Evolutionary conservation across 2,888 invertebrate species (phyloP), one percentile per base, ranked within the genome.

Genomic region (Ochlodes sylvanus): DNA sequence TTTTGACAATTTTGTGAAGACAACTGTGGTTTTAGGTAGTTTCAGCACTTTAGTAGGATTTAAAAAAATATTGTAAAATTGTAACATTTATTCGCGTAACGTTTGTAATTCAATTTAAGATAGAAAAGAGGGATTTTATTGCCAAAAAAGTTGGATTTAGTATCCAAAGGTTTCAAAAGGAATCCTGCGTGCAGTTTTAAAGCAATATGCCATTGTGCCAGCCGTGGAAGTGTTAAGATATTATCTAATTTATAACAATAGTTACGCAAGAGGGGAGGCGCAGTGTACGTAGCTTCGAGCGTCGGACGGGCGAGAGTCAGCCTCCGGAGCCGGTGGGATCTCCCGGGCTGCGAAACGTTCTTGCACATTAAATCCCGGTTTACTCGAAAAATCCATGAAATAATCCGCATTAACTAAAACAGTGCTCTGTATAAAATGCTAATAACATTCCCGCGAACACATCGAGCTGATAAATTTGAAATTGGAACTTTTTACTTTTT

Each of bases 231-330:
- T 54, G 44, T 63, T 32, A 12, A 34, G 52, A 66, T 50, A 75
- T 77, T 77, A 75, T 79, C 79, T 75, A 83, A 82, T 83, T 82
- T 80, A 76, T 75, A 83, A 85, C 84, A 86, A 86, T 87, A 87
- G 91, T 92, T 92, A 92, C 92, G 92, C 92, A 92, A 92, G 91
- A 89, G 90, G 87, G 87, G 86, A 85, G 83, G 79, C 73, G 81
- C 84, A 83, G 80, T 76, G 71, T 90, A 89, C 77, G 90, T 75
- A 88, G 90, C 90, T 91, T 88, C 92, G 82, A 90, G 81, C 80
- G 81, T 71, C 79, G 73, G 74, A 70, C 83, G 80, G 78, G 80
- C 82, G 79, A 78, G 89, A 90, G 81, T 86, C 91, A 88, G 91
- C 88, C 87, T 87, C 91, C 83, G 88, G 81, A 85, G 78, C 87